A percentile compares a stretch with the other conserved stretches of the same genome.
These are phyloP conservation scores for Pinctada fucata DNA, from an alignment of 2,888 invertebrate species.

Conservation along the genomic window DNA sequence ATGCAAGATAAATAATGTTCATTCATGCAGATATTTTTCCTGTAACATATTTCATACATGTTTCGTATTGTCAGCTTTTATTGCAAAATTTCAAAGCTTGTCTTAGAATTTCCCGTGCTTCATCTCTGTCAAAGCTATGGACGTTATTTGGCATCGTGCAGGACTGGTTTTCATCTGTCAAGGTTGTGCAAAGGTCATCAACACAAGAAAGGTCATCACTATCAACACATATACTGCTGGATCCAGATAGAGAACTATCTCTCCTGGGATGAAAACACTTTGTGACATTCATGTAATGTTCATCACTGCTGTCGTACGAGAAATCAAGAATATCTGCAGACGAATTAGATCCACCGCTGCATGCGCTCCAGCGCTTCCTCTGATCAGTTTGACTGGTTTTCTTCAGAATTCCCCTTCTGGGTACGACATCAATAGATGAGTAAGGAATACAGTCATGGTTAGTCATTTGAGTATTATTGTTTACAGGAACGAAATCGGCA, in stretches of 20 bases:
- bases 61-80: constrained; percentile 24
- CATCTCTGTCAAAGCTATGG: constrained; percentile 46
- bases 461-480: not conserved
- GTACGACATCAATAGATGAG: constrained; percentile 45
- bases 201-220: constrained; percentile 23
- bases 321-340: constrained; percentile 74
- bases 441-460: not conserved
- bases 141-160: constrained; percentile 17
- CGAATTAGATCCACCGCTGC: constrained; percentile 73
- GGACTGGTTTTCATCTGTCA: constrained; percentile 15
- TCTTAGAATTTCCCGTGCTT: constrained; percentile 53
- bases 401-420: constrained; percentile 67
- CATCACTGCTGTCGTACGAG: constrained; percentile 72
- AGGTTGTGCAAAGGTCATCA: constrained; percentile 19
- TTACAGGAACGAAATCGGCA: constrained; percentile 16
- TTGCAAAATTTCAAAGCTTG: constrained; percentile 57
- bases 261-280: constrained; percentile 46
- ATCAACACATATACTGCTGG: constrained; percentile 24
- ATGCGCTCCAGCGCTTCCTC: constrained; percentile 68
- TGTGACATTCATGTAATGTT: constrained; percentile 34
- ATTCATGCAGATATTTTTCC: too few species aligned
- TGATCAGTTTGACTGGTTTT: constrained; percentile 53
- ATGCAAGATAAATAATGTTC: too few species aligned
- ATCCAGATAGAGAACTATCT: constrained; percentile 21
- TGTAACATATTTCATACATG: too few species aligned